Conservation (phyloP, 2,113 vertebrate species). For the Clarias macrocephalus region DNA sequence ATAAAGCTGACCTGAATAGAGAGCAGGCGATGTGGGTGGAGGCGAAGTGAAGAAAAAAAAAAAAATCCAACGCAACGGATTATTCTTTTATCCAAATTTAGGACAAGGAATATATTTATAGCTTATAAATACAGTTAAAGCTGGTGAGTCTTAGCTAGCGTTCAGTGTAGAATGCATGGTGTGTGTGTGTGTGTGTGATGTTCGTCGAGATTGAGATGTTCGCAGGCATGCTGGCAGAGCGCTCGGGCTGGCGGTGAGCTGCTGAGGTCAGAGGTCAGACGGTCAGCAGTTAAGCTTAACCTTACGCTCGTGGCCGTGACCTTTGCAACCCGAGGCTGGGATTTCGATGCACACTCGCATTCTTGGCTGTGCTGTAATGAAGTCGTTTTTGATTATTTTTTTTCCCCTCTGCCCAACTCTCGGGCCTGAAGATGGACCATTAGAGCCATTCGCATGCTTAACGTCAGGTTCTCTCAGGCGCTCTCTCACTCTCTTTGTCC, state of each 20-base stretch:
- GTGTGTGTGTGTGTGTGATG: conserved; percentile 54
- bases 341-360: conserved; percentile 33
- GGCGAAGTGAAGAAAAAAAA: neutral
- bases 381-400: conserved; percentile 26
- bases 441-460: conserved; percentile 46
- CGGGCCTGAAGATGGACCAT: conserved; percentile 35
- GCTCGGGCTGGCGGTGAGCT: conserved; percentile 88
- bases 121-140: neutral
- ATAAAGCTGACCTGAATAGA: conserved; percentile 34
- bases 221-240: conserved; percentile 85
- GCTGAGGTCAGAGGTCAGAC: conserved; percentile 50
- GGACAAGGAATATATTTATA: conserved; percentile 11
- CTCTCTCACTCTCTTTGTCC: conserved; percentile 29
- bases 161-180: neutral
- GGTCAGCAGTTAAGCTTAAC: conserved; percentile 43
- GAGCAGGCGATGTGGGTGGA: conserved; percentile 35
- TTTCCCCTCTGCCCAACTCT: conserved; percentile 26
- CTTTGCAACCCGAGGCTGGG: conserved; percentile 26
- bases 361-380: conserved; percentile 42
- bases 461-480: conserved; percentile 18
- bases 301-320: neutral
- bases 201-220: conserved; percentile 64
- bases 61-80: conserved; percentile 29
- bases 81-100: conserved; percentile 3
- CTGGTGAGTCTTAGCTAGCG: conserved; percentile 22